Base-by-base conservation (phyloP, 2,113 vertebrate genomes). In the Oncorhynchus gorbuscha region DNA sequence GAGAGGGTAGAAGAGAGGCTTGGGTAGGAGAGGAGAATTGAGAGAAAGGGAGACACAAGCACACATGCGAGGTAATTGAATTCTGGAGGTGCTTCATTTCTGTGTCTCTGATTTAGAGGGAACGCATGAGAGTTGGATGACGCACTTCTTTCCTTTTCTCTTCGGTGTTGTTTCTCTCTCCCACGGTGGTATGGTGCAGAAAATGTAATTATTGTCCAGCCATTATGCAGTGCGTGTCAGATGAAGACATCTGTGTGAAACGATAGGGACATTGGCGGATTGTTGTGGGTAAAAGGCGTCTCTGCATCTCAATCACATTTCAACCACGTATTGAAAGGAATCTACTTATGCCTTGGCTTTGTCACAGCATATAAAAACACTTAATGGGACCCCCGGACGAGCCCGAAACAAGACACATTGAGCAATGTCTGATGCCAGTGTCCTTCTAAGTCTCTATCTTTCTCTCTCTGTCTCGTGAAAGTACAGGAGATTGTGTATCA, bases 11-110 rank as follows among this genome's bases (percentile, higher is more conserved):
- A 45, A 8, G 39, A 45, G 8, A 11, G 39, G 39, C 39, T 45
- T 45, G 8, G 11, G n/a, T 22, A 86, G 88, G 90, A 88, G 83
- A 91, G 88, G 9, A 9, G 62, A 30, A 14, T 12, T 30, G 62
- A 51, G 80, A 62, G 72, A 58, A 67, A 59, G 35, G 79, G 81
- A 75, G 87, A 82, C 89, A 81, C 81, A 30, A 22, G 59, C 73
- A 62, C 64, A 51, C 82, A 73, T 85, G 80, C 69, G 77, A 80
- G 83, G 85, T 87, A 85, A 88, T 81, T 84, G 74, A 81, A 89
- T 85, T 92, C 81, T 82, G 76, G 66, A 69, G 76, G 72, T 58
- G 62, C 59, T 78, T 69, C 51, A 11, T 79, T 84, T 73, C 74
- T 66, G 64, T 79, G 78, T 82, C 26, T 86, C 71, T 77, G 48